Percentiles rank a stretch among this genome's conserved stretches.
Conservation (phyloP, 2,797 vertebrate species). For the Hippoglossus hippoglossus region DNA sequence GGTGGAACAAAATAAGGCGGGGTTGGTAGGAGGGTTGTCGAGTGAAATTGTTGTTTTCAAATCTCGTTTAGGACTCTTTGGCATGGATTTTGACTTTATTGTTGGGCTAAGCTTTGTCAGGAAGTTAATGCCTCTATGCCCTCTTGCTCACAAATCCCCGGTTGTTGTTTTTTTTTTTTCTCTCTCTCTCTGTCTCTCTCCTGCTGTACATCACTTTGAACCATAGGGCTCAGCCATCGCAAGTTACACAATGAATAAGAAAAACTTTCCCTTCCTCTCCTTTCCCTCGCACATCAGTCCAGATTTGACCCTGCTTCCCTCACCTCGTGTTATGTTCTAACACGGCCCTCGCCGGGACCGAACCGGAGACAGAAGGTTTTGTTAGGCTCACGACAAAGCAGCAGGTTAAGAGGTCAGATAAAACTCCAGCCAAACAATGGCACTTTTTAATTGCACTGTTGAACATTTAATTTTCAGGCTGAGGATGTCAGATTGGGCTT, state of each 20-base stretch:
- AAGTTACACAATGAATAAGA: constrained; percentile 62
- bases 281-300: constrained; percentile 25
- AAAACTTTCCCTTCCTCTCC: constrained; percentile 18
- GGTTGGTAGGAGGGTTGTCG: constrained; percentile 21
- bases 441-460: constrained; percentile 71
- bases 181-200: constrained; percentile 8
- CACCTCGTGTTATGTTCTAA: constrained; percentile 8
- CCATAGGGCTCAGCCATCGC: constrained; percentile 49
- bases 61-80: constrained; percentile 65
- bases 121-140: constrained; percentile 69
- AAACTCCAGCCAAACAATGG: constrained; percentile 66
- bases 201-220: constrained; percentile 61
- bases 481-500: constrained; percentile 68
- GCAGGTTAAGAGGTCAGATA: constrained; percentile 62
- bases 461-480: constrained; percentile 80
- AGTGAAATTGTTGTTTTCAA: constrained; percentile 62
- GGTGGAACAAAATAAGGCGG: background rate
- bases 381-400: constrained; percentile 53
- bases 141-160: constrained; percentile 70
- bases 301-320: constrained; percentile 30
- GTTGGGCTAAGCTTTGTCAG: constrained; percentile 71
- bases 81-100: constrained; percentile 72
- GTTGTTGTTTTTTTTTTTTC: constrained; percentile 19
- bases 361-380: constrained; percentile 52
- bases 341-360: constrained; percentile 11